Base-by-base conservation (phyloP, 2,113 vertebrate species). In the Nyctibius bracteatus region DNA sequence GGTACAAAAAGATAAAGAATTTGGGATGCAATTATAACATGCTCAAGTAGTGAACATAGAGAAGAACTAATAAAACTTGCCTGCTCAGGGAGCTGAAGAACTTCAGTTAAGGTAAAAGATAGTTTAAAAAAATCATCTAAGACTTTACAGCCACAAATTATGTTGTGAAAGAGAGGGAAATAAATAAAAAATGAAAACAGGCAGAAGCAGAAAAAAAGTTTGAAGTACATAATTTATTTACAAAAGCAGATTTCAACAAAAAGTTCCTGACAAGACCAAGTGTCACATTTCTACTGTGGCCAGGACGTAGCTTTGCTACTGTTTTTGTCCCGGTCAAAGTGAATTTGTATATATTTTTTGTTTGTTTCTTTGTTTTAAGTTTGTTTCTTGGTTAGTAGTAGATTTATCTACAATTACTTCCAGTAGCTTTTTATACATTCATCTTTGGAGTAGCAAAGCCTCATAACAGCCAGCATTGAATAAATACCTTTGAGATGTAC, bases 1-100 rank as follows among this genome's bases (percentile, higher is more conserved):
- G 18, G 5, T 22, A 18, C 6, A 72, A 72, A 71, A 62, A 21
- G 12, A 28, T 4, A n/a, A 14, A 87, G 31, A n/a, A 63, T 85
- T 46, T 59, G 19, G 33, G 27, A 51, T 68, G 6, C 2, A 16
- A 7, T 46, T 81, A 27, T n/a, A 85, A 52, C 37, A 21, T 21
- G 30, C 3, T 1, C 39, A n/a, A 31, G n/a, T 2, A 65, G 16
- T 5, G 14, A 92, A 61, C 24, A 33, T 0, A 3, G 5, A 71
- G n/a, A 82, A 73, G 21, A 91, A 35, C 11, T n/a, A 46, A 65
- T 28, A 88, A 82, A 91, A 39, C 7, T 35, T 59, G 6, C 3
- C 12, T 61, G 7, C 19, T 51, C 5, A 49, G 19, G 13, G 4
- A 85, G 3, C 1, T 75, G 33, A 85, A 63, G 37, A 81, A 44